Base-by-base conservation (phyloP, 2,113 vertebrate species). In the Dolichotis patagonum region DNA sequence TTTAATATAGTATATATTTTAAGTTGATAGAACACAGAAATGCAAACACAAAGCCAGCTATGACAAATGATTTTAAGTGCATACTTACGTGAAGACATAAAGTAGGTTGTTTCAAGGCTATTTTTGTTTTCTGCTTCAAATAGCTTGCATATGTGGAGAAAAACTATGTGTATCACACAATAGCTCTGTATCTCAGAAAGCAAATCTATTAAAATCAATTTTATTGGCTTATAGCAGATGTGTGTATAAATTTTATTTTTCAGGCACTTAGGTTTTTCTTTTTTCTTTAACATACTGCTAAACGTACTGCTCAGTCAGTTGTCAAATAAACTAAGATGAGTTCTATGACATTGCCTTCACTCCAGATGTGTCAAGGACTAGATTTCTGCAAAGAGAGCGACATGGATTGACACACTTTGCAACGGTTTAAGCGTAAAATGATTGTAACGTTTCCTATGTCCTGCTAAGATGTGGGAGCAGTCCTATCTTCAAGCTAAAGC, bases 91-190 rank as follows among this genome's bases (percentile, higher is more conserved):
- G 62, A 88, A 88, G n/a, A 81, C 46, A 83, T 86, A 62, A 95
- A 54, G 78, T 89, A 86, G 35, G 35, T 35, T 89, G 41, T 43
- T 22, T n/a, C 62, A 73, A 95, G 35, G 71, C 7, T 89, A 75
- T 93, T 91, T 97, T 81, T 75, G 62, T 58, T 97, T 94, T 56
- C 49, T 81, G 56, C 43, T 78, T 95, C 78, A 97, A 88, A 94
- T 56, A 69, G 22, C 71, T 75, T 94, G 9, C 2, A 0, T 63
- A 7, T 69, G 28, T n/a, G 7, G 20, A 22, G 2, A 26, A 90
- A 60, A 77, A 32, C 69, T 67, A 13, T 78, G 67, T 65, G 26
- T 80, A 43, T 80, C 11, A 32, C 30, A 49, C 1, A 56, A 30
- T 52, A 92, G 63, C 41, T 49, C 35, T 38, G 1, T 38, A 24